Base-by-base conservation (phyloP, 2,113 vertebrate genomes). In the human (Homo sapiens) region DNA sequence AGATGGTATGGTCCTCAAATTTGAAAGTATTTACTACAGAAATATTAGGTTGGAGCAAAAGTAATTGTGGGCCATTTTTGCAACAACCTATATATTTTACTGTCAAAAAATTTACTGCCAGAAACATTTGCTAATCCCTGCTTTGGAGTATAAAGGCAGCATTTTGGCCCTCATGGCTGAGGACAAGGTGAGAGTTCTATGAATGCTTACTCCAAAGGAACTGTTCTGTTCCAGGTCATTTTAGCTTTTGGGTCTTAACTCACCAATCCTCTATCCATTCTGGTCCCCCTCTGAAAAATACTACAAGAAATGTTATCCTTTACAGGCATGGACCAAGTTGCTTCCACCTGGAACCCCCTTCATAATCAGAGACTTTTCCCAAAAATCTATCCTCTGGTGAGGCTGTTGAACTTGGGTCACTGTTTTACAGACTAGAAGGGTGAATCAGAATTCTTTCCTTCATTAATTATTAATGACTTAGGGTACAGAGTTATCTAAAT, bases 301-400 rank as follows among this genome's bases (percentile, higher is more conserved):
- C 40, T 52, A 70, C 25, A 80, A 25, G 45, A 93, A 88, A 87
- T 32, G 12, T 55, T n/a, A 30, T 76, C 55, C 75, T 66, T 97
- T 45, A 43, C 57, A 73, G 96, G 80, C 94, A 64, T 8, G 75
- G 94, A 35, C 93, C 96, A 80, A 1, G 79, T 97, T 94, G 92
- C 97, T 97, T 98, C 96, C 93, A 96, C 97, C 96, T 97, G 96
- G 93, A 92, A 20, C 61, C 64, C n/a, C 73, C 55, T 97, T 94
- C 27, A 20, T 61, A 61, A 50, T 86, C 72, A 68, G 64, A 76
- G 45, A 78, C 5, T 55, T 32, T 55, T 89, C 35, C 87, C 50
- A 64, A 40, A 91, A 80, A 82, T 45, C 72, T 52, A 1, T 78
- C 61, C 32, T 75, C 38, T 66, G 22, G 0, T 20, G 66, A 91